A percentile compares a stretch with the other conserved stretches of the same genome.
These are phyloP conservation scores for Ephialtes manifestator DNA, from an alignment of 2,888 invertebrate genomes.

Conservation along the genomic window DNA sequence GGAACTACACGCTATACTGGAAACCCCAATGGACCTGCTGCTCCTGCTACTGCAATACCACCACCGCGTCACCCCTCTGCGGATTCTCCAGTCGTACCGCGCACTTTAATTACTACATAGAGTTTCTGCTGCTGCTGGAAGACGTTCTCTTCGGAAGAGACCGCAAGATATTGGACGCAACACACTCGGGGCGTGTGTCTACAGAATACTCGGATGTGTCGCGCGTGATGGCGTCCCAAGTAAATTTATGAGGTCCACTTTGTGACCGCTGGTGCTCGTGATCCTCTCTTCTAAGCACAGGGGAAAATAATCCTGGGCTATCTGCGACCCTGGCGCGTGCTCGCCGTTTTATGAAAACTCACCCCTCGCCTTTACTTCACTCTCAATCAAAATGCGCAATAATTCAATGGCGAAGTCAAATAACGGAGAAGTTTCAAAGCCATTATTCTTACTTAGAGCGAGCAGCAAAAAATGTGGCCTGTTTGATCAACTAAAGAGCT, in stretches of 20 bases:
- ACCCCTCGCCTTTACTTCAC: conserved; percentile 28
- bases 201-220: conserved; percentile 40
- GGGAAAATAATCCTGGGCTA: conserved; percentile 45
- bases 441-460: conserved; percentile 61
- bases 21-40: conserved; percentile 68
- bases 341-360: conserved; percentile 64
- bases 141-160: conserved; percentile 59
- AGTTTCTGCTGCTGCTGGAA: conserved; percentile 39
- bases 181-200: conserved; percentile 53
- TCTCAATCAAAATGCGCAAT: conserved; percentile 54
- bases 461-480: neutral
- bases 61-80: conserved; percentile 67
- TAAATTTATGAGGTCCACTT: conserved; percentile 65
- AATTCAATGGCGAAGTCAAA: conserved; percentile 59
- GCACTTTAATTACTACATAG: conserved; percentile 76
- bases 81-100: conserved; percentile 64
- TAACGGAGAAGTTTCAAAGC: conserved; percentile 38
- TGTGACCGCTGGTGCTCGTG: conserved; percentile 35
- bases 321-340: conserved; percentile 36
- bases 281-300: conserved; percentile 43
- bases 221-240: conserved; percentile 59
- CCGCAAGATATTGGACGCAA: conserved; percentile 72
- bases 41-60: conserved; percentile 62
- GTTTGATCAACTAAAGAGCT: neutral
- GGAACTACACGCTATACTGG: conserved; percentile 52